phyloP scores from a whole-genome alignment of 30 jellyfish, hydroid and myxozoan genomes.

The Rhopilema esculentum region DNA sequence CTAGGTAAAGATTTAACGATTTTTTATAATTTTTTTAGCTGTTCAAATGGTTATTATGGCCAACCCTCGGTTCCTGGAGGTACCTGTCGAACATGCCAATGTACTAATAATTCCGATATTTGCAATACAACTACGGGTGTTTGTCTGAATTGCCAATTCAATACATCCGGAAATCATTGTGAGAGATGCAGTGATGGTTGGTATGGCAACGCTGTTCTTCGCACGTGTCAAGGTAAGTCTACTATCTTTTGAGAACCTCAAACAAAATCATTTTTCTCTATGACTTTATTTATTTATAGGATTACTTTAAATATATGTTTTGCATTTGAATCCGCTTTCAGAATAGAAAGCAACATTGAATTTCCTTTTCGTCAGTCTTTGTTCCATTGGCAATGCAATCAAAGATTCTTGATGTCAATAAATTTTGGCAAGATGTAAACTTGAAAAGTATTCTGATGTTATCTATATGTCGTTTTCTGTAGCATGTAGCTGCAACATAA shows the following conservation, averaged over 20 bases:
- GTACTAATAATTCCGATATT: constrained; percentile 72
- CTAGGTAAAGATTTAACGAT: background rate
- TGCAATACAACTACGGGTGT: constrained; percentile 76
- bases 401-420: no score
- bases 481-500: constrained; percentile 74
- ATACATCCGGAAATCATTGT: constrained; percentile 84
- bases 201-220: constrained; percentile 84
- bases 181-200: constrained; percentile 84
- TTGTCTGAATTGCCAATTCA: constrained; percentile 69
- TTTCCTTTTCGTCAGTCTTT: no score
- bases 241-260: background rate
- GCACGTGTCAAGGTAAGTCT: constrained; percentile 76
- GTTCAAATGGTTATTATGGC: constrained; percentile 74
- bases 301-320: background rate
- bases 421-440: no score
- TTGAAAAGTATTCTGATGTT: no score
- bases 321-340: no score
- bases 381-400: no score
- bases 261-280: background rate
- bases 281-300: background rate
- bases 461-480: background rate
- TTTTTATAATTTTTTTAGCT: constrained; percentile 21
- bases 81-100: constrained; percentile 68
- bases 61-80: constrained; percentile 66
- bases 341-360: no score